phyloP scores from a whole-genome alignment of 2,888 invertebrate genomes.

The Entomobrya proxima region DNA sequence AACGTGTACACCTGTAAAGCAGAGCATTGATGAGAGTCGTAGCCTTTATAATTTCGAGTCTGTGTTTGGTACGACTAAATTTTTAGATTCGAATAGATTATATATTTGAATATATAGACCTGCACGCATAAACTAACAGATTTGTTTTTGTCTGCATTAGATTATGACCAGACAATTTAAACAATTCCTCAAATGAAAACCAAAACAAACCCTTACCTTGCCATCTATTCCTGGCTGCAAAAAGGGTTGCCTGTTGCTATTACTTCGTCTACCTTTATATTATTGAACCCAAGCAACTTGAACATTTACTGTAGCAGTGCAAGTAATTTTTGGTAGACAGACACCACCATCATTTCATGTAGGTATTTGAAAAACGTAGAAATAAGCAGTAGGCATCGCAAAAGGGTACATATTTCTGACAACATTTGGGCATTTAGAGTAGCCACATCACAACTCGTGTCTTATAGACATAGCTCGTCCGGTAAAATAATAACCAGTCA shows the following conservation, averaged over 20 bases:
- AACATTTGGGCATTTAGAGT: neutral
- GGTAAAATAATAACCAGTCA: conserved; percentile 26
- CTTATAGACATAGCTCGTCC: neutral
- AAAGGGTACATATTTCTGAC: neutral
- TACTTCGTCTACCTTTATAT: neutral
- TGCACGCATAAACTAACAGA: neutral
- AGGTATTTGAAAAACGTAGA: too few relatives aligned
- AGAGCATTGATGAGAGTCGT: too few relatives aligned
- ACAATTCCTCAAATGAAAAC: conserved; percentile 51
- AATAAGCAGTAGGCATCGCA: too few relatives aligned
- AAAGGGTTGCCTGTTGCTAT: conserved; percentile 51
- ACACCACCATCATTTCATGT: too few relatives aligned
- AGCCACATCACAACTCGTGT: neutral
- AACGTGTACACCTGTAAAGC: too few relatives aligned
- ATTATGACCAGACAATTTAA: conserved; percentile 57
- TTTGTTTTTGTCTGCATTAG: conserved; percentile 54
- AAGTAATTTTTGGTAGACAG: too few relatives aligned
- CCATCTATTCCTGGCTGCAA: conserved; percentile 51
- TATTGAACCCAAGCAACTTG: neutral
- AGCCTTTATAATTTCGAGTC: too few relatives aligned
- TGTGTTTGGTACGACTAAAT: too few relatives aligned
- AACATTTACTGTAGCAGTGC: too few relatives aligned
- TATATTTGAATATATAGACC: too few relatives aligned
- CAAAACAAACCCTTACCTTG: conserved; percentile 69
- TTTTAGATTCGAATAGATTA: too few relatives aligned